phyloP scores from a whole-genome alignment of 2,113 vertebrate species.

The Electrona antarctica region DNA sequence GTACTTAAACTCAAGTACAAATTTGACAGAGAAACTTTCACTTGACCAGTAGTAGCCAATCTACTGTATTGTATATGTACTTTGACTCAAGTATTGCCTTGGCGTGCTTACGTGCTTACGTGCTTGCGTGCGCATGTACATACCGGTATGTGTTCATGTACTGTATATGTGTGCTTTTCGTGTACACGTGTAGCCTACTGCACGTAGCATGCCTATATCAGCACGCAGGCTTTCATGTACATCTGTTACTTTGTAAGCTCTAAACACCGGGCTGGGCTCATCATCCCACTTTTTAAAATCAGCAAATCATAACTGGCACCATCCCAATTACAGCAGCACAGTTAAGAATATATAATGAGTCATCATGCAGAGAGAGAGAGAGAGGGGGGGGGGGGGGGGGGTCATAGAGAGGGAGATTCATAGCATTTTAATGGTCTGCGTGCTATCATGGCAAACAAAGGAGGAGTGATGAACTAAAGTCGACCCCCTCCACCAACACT shows the following conservation, averaged over 20 bases:
- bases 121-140: too few species aligned
- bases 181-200: not conserved
- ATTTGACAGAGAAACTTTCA: too few species aligned
- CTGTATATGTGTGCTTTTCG: not conserved
- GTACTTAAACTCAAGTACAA: too few species aligned
- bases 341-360: constrained; percentile 25
- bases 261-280: not conserved
- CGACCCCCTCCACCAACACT: not conserved
- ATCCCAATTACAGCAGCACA: constrained; percentile 10
- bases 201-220: not conserved
- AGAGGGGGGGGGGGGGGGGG: too few species aligned
- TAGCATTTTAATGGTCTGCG: constrained; percentile 16
- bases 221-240: not conserved
- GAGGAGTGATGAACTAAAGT: not conserved
- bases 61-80: too few species aligned
- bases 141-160: too few species aligned
- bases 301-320: constrained; percentile 36
- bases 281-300: constrained; percentile 33
- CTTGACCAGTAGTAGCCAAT: too few species aligned
- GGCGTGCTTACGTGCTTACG: too few species aligned
- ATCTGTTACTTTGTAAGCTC: not conserved
- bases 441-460: constrained; percentile 13
- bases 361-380: constrained; percentile 2
- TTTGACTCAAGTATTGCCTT: too few species aligned
- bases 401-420: not conserved